Conservation (phyloP, 2,797 vertebrate species). For the Mus minutoides region DNA sequence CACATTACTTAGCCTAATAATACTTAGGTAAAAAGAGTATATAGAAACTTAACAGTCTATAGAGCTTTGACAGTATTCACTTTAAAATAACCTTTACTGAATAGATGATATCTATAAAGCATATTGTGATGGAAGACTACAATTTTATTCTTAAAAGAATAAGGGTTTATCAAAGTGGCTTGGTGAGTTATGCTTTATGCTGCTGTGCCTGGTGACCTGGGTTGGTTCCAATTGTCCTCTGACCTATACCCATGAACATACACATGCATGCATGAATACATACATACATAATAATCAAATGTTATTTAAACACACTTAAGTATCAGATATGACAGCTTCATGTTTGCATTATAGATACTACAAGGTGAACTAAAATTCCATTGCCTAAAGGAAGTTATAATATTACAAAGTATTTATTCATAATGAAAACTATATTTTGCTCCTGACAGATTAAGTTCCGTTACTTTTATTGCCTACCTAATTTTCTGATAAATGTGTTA, state of each 20-base stretch:
- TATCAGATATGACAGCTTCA: neutral
- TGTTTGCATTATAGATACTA: constrained; percentile 51
- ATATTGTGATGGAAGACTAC: neutral
- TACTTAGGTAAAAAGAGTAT: neutral
- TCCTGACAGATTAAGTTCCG: constrained; percentile 49
- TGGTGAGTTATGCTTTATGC: too few relatives aligned
- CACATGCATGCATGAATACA: neutral
- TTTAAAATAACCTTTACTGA: constrained; percentile 51
- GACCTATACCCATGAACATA: neutral
- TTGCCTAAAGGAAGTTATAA: constrained; percentile 36
- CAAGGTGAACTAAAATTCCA: constrained; percentile 59
- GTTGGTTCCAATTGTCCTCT: neutral
- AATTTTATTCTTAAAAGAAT: neutral
- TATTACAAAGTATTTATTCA: constrained; percentile 43
- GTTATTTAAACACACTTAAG: constrained; percentile 13
- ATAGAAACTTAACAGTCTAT: neutral
- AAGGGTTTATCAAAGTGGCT: neutral
- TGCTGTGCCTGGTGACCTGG: neutral
- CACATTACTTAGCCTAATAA: neutral
- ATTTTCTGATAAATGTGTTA: constrained; percentile 53
- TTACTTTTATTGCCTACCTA: neutral
- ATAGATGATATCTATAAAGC: neutral
- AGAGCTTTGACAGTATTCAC: neutral
- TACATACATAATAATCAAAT: neutral
- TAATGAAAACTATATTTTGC: constrained; percentile 27